phyloP scores from a whole-genome alignment of 2,797 vertebrate species.

The Ptychadena robeensis region DNA sequence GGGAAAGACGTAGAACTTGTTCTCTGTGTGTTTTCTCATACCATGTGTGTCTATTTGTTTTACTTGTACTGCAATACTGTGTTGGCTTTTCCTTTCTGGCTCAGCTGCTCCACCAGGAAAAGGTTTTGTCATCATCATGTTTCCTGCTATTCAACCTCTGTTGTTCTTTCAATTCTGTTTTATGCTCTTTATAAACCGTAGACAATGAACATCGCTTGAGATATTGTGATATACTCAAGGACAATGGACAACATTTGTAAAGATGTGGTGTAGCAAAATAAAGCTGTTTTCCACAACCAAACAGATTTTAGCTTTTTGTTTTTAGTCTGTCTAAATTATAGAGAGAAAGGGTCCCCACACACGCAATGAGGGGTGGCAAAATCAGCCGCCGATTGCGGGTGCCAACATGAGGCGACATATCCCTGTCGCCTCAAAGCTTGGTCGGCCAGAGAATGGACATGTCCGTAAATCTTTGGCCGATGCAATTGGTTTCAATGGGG shows the following conservation, averaged over 20 bases:
- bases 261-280: no score
- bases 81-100: not conserved
- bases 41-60: constrained; percentile 18
- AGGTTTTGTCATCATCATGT: not conserved
- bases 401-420: no score
- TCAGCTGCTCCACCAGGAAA: not conserved
- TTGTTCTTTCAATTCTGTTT: not conserved
- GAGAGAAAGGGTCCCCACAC: no score
- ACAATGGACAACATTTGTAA: not conserved
- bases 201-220: not conserved
- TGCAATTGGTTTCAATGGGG: no score
- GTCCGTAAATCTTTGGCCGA: no score
- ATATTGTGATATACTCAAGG: not conserved
- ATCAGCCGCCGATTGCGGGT: no score
- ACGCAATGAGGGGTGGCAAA: no score
- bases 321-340: no score
- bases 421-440: no score
- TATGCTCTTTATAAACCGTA: not conserved
- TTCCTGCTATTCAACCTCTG: not conserved
- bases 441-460: no score
- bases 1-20: constrained; percentile 33
- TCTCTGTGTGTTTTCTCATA: not conserved
- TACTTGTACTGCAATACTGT: not conserved
- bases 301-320: no score
- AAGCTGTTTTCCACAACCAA: not conserved